A percentile compares a stretch with the other conserved stretches of the same genome.
Evolutionary conservation across 1,140 invertebrate species (phyloP).

Genomic region (Chionoecetes opilio): DNA sequence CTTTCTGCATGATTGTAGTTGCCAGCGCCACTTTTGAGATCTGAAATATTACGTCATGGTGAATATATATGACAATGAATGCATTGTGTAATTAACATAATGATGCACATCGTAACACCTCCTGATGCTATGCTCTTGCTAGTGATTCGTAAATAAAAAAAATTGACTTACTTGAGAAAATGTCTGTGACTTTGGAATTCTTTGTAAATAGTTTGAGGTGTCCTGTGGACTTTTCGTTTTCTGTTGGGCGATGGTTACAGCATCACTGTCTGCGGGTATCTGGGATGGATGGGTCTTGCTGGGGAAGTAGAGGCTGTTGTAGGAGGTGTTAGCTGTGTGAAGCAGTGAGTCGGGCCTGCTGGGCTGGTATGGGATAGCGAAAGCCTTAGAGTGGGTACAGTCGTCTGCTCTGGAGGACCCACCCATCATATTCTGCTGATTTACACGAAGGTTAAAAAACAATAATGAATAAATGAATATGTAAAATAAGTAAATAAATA

Average conservation of each 20-base stretch:
- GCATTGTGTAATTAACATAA: no score
- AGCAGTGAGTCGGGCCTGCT: neutral
- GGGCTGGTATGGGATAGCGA: neutral
- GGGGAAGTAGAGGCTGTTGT: neutral
- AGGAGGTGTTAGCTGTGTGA: neutral
- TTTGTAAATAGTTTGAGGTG: neutral
- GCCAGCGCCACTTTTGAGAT: slow-evolving; percentile 48
- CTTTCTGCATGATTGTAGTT: slow-evolving; percentile 38
- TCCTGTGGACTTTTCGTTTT: neutral
- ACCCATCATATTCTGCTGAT: neutral
- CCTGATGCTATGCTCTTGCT: no score
- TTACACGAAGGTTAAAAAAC: no score
- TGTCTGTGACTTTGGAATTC: slow-evolving; percentile 33
- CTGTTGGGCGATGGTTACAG: neutral
- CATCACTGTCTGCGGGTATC: neutral
- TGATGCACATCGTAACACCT: no score
- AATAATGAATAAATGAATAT: no score
- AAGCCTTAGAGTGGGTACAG: neutral
- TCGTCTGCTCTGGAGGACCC: neutral
- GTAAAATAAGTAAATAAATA: no score
- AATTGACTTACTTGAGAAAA: slow-evolving; percentile 36
- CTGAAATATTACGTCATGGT: slow-evolving; percentile 42
- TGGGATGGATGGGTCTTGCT: neutral
- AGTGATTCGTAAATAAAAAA: no score
- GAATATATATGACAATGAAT: no score